Evolutionary conservation across 2,113 vertebrate genomes (phyloP).

Genomic region (Smithornis capensis): DNA sequence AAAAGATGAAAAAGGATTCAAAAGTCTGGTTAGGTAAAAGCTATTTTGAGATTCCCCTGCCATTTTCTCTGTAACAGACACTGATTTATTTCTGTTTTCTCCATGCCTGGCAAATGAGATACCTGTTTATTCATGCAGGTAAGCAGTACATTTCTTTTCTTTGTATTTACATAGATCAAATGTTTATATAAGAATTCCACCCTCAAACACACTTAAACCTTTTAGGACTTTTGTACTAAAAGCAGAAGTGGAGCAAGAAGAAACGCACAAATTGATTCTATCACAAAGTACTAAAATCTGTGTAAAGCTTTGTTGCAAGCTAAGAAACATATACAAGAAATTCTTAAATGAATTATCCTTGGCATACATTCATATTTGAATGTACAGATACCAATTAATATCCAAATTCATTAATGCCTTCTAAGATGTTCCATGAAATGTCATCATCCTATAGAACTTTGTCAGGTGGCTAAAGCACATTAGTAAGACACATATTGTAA

Average conservation of each 20-base stretch:
- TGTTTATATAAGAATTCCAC: background rate
- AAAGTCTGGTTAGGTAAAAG: background rate
- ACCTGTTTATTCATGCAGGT: background rate
- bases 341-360: constrained; percentile 53
- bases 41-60: background rate
- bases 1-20: constrained; percentile 3
- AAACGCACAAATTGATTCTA: constrained; percentile 17
- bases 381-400: constrained; percentile 12
- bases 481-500: background rate
- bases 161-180: background rate
- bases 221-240: background rate
- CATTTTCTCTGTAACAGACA: background rate
- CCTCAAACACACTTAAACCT: background rate
- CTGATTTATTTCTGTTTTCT: background rate
- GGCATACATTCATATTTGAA: constrained; percentile 37
- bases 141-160: background rate
- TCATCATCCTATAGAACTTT: background rate
- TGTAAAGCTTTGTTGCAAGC: constrained; percentile 28
- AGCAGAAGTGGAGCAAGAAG: background rate
- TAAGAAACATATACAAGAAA: constrained; percentile 45
- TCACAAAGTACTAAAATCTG: background rate
- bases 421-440: background rate
- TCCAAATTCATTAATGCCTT: background rate
- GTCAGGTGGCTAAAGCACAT: background rate
- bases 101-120: background rate